These are phyloP conservation scores for Dermolepida albohirtum DNA, from an alignment of 2,888 invertebrate genomes.

Conservation along the genomic window DNA sequence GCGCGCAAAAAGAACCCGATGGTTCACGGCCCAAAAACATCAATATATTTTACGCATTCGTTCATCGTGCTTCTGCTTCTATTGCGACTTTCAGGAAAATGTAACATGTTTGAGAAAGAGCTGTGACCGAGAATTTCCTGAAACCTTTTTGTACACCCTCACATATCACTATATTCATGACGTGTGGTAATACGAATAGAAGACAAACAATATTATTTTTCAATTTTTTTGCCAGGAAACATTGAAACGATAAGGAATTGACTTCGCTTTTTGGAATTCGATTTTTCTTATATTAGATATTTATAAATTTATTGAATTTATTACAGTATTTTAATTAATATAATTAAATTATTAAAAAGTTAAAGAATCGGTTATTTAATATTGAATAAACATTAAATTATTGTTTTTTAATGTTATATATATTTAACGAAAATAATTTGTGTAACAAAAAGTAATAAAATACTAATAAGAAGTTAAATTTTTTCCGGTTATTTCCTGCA, in stretches of 20 bases:
- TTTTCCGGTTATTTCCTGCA: too few relatives aligned
- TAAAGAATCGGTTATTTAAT: too few relatives aligned
- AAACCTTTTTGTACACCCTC: slow-evolving; percentile 32
- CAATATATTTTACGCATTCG: slow-evolving; percentile 45
- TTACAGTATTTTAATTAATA: too few relatives aligned
- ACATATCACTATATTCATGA: slow-evolving; percentile 38
- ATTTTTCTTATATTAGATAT: too few relatives aligned
- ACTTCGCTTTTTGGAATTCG: neutral
- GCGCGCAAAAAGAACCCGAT: slow-evolving; percentile 46
- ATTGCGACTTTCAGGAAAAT: slow-evolving; percentile 38
- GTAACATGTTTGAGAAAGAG: slow-evolving; percentile 33
- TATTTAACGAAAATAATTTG: too few relatives aligned
- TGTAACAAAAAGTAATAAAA: too few relatives aligned
- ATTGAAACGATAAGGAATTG: slow-evolving; percentile 3
- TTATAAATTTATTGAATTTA: too few relatives aligned
- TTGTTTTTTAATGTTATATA: too few relatives aligned
- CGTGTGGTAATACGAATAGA: slow-evolving; percentile 29
- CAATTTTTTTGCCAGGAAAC: slow-evolving; percentile 17
- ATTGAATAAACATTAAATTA: too few relatives aligned
- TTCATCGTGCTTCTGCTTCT: slow-evolving; percentile 35
- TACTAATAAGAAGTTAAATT: too few relatives aligned
- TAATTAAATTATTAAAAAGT: too few relatives aligned
- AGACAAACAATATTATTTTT: slow-evolving; percentile 34
- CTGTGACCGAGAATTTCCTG: slow-evolving; percentile 35
- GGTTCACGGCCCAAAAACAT: slow-evolving; percentile 42